Evolutionary conservation across 2,113 vertebrate species (phyloP).

Genomic region (Notarius lentiginosus): DNA sequence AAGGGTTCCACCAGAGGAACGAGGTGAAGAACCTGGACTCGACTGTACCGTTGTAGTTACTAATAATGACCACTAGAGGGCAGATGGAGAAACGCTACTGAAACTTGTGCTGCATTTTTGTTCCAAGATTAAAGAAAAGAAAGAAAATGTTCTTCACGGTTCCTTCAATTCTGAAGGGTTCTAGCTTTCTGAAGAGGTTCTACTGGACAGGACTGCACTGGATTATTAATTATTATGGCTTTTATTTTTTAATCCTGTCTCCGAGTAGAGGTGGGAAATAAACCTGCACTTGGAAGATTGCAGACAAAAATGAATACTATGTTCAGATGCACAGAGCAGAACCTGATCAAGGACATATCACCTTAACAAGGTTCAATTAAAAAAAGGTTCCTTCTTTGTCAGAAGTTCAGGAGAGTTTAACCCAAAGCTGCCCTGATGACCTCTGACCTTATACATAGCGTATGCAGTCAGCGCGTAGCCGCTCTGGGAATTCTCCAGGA

Average conservation of each 20-base stretch:
- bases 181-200: no score
- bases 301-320: neutral
- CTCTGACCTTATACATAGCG: slow-evolving; percentile 90
- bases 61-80: neutral
- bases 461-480: slow-evolving; percentile 87
- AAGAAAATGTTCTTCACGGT: no score
- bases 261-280: neutral
- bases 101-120: neutral
- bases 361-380: neutral
- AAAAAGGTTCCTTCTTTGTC: neutral
- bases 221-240: neutral
- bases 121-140: no score
- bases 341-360: neutral
- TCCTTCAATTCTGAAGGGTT: neutral
- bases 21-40: neutral
- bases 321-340: neutral
- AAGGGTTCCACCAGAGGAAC: no score
- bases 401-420: no score
- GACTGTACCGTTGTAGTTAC: neutral
- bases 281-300: neutral
- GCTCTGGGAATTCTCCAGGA: slow-evolving; percentile 84
- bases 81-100: neutral
- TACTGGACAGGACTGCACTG: neutral
- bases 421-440: neutral
- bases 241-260: neutral